Evolutionary conservation across 1,140 invertebrate species (phyloP).

Genomic region (Riptortus pedestris): DNA sequence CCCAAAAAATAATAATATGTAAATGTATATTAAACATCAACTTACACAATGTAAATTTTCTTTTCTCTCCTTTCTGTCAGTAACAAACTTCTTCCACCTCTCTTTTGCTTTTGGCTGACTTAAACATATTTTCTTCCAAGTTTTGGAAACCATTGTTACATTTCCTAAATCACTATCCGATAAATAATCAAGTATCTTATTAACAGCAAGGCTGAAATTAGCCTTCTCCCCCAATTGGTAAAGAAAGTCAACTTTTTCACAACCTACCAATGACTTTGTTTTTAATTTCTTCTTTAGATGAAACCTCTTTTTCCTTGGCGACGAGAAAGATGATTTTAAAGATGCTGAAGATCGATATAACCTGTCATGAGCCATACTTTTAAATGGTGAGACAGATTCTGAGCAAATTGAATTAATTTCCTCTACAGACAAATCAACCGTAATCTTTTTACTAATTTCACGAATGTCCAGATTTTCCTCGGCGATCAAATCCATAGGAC

Average conservation of each 20-base stretch:
- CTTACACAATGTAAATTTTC: slow-evolving; percentile 23
- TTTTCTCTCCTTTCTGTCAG: slow-evolving; percentile 20
- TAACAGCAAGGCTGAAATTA: slow-evolving; percentile 23
- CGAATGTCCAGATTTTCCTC: slow-evolving; percentile 4
- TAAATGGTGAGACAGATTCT: neutral
- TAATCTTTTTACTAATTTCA: neutral
- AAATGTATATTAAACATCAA: neutral
- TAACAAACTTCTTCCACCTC: slow-evolving; percentile 25
- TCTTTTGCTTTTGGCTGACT: slow-evolving; percentile 23
- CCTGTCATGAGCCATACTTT: neutral
- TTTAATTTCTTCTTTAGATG: neutral
- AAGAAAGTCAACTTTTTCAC: slow-evolving; percentile 31
- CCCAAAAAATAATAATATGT: neutral
- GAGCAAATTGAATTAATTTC: neutral
- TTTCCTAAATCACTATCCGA: slow-evolving; percentile 31
- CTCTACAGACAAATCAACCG: neutral
- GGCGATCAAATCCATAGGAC: neutral
- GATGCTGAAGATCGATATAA: neutral
- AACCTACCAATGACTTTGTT: slow-evolving; percentile 20
- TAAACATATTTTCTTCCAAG: slow-evolving; percentile 30
- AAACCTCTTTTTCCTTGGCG: neutral
- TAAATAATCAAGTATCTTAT: slow-evolving; percentile 31
- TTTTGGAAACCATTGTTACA: slow-evolving; percentile 32
- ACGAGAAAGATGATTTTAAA: neutral
- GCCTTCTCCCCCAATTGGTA: slow-evolving; percentile 28